These are phyloP conservation scores for Aleiodes sp. DNA, from an alignment of 1,140 invertebrate genomes.

Conservation along the genomic window DNA sequence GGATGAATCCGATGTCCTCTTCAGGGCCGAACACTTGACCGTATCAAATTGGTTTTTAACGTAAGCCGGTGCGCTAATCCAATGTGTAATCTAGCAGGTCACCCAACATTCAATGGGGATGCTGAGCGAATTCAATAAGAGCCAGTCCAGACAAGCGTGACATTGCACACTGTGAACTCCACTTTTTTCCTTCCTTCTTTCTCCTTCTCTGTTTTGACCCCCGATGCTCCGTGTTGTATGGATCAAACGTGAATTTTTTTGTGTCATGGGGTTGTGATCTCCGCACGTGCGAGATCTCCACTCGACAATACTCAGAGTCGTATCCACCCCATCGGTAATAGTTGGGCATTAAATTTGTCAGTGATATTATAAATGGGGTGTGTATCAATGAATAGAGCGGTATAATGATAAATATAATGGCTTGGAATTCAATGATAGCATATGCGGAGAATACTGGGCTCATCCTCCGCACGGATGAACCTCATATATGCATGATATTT, in stretches of 20 bases:
- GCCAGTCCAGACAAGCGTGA: slow-evolving; percentile 54
- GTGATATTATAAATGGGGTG: slow-evolving; percentile 56
- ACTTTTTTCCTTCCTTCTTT: slow-evolving; percentile 32
- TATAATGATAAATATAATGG: slow-evolving; percentile 54
- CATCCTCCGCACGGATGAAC: slow-evolving; percentile 32
- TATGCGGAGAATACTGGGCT: slow-evolving; percentile 20
- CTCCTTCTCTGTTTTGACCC: slow-evolving; percentile 6
- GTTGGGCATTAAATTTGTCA: slow-evolving; percentile 63
- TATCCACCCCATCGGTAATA: slow-evolving; percentile 59
- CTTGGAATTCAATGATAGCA: slow-evolving; percentile 18
- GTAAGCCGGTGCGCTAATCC: slow-evolving; percentile 54
- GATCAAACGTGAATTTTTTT: slow-evolving; percentile 12
- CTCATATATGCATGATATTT: slow-evolving; percentile 25
- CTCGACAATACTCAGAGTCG: slow-evolving; percentile 52
- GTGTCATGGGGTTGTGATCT: slow-evolving; percentile 3
- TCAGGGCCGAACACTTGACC: slow-evolving; percentile 56
- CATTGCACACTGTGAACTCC: slow-evolving; percentile 37
- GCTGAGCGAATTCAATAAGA: slow-evolving; percentile 61
- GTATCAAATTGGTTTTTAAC: slow-evolving; percentile 49
- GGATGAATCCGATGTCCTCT: background rate
- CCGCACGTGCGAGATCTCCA: slow-evolving; percentile 60
- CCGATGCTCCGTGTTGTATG: background rate
- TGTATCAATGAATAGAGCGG: slow-evolving; percentile 37
- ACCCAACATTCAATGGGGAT: slow-evolving; percentile 34
- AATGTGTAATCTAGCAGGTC: slow-evolving; percentile 61